Conservation (phyloP, 1,140 invertebrate genomes). For the Myzus persicae region DNA sequence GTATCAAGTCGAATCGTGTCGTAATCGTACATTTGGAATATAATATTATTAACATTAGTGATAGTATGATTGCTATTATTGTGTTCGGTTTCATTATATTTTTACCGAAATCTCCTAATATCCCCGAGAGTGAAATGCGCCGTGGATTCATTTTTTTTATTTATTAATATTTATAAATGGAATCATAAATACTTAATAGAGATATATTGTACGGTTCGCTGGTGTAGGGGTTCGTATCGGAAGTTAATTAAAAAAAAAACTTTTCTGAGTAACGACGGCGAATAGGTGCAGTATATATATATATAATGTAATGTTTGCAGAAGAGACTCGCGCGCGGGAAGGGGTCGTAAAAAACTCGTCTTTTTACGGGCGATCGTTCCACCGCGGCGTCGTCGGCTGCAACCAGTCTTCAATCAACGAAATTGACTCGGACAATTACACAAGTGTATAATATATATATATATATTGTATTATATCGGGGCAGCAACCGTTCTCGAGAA, state of each 20-base stretch:
- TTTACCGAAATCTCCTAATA: background rate
- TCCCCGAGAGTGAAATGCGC: background rate
- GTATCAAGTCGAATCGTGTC: background rate
- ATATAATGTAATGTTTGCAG: background rate
- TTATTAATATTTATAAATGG: background rate
- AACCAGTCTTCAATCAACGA: conserved; percentile 45
- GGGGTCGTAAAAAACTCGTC: conserved; percentile 48
- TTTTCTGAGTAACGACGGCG: conserved; percentile 1
- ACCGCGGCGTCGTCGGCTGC: background rate
- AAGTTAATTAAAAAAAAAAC: conserved; percentile 47
- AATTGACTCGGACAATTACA: conserved; percentile 53
- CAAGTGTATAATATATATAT: background rate
- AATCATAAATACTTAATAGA: background rate
- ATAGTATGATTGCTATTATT: background rate
- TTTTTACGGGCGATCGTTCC: conserved; percentile 16
- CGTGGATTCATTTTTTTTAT: background rate
- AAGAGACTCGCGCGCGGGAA: background rate
- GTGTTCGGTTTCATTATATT: background rate
- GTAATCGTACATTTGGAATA: background rate
- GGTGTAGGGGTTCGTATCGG: background rate
- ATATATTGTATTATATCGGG: background rate
- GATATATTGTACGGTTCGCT: background rate
- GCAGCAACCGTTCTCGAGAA: background rate
- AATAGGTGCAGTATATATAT: background rate
- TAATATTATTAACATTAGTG: background rate